Evolutionary conservation across 2,797 vertebrate genomes (phyloP).

Genomic region (Tachyglossus aculeatus): DNA sequence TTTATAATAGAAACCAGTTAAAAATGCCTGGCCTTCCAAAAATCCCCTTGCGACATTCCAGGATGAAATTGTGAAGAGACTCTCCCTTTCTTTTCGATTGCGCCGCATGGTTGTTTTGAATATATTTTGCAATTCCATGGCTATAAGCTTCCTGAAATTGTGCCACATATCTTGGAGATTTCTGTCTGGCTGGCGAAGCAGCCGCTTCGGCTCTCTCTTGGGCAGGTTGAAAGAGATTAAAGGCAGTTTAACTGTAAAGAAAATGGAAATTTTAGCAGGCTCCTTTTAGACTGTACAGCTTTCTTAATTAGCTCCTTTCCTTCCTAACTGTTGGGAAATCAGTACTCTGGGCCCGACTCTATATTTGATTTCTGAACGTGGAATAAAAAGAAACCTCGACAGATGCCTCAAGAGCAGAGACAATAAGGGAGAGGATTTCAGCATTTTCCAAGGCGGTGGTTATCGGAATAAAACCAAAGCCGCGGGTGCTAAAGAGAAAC

Average conservation of each 20-base stretch:
- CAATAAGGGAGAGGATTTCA: neutral
- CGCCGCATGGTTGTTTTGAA: neutral
- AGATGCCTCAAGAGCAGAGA: constrained; percentile 3
- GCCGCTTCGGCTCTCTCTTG: constrained; percentile 14
- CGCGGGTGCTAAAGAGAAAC: neutral
- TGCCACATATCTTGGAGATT: constrained; percentile 2
- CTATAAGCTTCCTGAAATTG: neutral
- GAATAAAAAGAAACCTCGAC: constrained; percentile 14
- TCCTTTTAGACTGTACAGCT: constrained; percentile 10
- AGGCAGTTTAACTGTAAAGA: constrained; percentile 18
- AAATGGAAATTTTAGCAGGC: constrained; percentile 6
- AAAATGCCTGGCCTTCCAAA: constrained; percentile 23
- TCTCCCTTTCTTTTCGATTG: neutral
- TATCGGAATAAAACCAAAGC: neutral
- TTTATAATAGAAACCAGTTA: constrained; percentile 18
- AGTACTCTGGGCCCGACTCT: neutral
- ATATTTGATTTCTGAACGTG: neutral
- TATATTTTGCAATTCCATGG: neutral
- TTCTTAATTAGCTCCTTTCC: neutral
- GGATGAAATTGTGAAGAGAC: constrained; percentile 13
- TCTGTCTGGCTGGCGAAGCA: neutral
- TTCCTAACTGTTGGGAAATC: constrained; percentile 10
- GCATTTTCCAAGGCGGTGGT: neutral
- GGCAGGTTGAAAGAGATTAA: constrained; percentile 5
- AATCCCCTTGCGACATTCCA: constrained; percentile 16